Base-by-base conservation (phyloP, 1,140 invertebrate species). In the Epicauta chinensis region DNA sequence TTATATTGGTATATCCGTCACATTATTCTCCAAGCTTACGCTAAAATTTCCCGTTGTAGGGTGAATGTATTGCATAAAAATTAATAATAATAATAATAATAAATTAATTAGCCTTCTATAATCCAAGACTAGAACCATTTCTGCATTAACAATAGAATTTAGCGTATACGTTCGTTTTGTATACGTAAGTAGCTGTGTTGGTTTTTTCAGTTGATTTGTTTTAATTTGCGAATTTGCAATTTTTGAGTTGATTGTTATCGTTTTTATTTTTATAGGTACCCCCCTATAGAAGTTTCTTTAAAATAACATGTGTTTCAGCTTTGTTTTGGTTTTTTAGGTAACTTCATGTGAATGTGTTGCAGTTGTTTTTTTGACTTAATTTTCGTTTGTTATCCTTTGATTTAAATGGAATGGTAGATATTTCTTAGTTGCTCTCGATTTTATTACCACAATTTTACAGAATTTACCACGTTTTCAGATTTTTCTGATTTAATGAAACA, bases 151-250 rank as follows among this genome's bases (percentile, higher is more conserved):
- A 59, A 23, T 23, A 23, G 50, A 23, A 44, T 48, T 53, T 59
- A 59, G 50, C 56, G 54, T 58, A 51, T 56, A 5, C 23, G 23
- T 63, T 61, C 59, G 53, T 44, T 49, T 63, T 60, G 55, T 23
- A 23, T 61, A 58, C 59, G 61, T 63, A 59, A 61, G 61, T 63
- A 63, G 61, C 23, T 23, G 23, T 1, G 17, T 23, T 23, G 4
- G 7, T 23, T 3, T 23, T 23, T 23, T 23, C 23, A 5, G 4
- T 23, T 23, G 4, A 23, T 23, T 23, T 43, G 34, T 50, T 56
- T 53, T 64, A 41, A 63, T 63, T 64, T 64, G 63, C 63, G 23
- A 40, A 61, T 64, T 64, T 61, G 63, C 63, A 51, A 52, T 61
- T 55, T 54, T 31, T 51, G 35, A 41, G 10, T 55, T 49, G 23